These are phyloP conservation scores for Muricea muricata DNA, from an alignment of 92 coral and sea anemone genomes.

Conservation along the genomic window DNA sequence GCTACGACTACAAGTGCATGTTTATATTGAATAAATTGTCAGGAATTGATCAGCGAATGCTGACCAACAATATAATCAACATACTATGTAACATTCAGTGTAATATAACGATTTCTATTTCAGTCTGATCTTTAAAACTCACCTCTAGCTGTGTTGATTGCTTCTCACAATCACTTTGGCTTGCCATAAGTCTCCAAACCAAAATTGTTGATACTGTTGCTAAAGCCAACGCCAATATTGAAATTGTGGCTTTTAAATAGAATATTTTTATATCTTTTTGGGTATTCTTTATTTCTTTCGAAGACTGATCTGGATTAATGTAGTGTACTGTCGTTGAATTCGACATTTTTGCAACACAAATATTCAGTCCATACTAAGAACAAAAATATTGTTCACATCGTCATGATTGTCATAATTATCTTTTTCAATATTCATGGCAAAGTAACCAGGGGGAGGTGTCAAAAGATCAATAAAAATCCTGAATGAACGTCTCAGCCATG, in stretches of 20 bases:
- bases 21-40: no score
- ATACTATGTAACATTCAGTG: no score
- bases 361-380: neutral
- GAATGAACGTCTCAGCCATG: no score
- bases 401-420: neutral
- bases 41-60: no score
- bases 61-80: neutral
- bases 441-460: no score
- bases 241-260: constrained; percentile 26
- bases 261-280: neutral
- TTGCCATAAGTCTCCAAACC: constrained; percentile 16
- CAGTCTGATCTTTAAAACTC: neutral
- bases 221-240: constrained; percentile 11
- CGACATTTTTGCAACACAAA: neutral
- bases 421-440: constrained; percentile 15
- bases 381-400: neutral
- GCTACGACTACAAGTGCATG: no score
- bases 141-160: constrained; percentile 8
- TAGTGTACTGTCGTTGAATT: constrained; percentile 17
- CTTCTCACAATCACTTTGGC: neutral
- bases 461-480: no score
- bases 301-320: neutral
- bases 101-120: neutral
- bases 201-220: constrained; percentile 28
- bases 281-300: neutral